Evolutionary conservation across 2,113 vertebrate genomes (phyloP), one percentile per base, ranked within the genome.

Genomic region (Oryzias woworae): DNA sequence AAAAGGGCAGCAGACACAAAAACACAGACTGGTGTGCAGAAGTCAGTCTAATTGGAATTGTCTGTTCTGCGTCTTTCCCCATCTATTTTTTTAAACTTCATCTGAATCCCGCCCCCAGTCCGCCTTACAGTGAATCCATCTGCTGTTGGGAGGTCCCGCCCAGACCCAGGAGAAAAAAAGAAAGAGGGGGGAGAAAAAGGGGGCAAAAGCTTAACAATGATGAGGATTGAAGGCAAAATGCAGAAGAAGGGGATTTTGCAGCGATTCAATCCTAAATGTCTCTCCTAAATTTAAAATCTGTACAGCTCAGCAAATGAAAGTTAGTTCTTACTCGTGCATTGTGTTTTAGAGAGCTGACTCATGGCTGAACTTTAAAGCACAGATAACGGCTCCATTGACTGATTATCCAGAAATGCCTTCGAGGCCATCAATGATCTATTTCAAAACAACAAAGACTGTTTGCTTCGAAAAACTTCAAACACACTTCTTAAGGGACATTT

Each of bases 341-440:
- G 60, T 64, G 20, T 73, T 59, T 69, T 17, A 69, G 16, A 46
- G 49, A 23, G 15, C 51, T 31, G 42, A 53, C 52, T 71, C 15
- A 23, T 71, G 64, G 80, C 78, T 72, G 65, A 54, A 51, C 71
- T 12, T 36, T 36, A 36, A 36, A 36, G 36, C 36, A 36, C 36
- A 36, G 36, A 87, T 84, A 86, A 87, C 72, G 73, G 43, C 53
- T 74, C 72, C 68, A 66, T 84, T 90, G 77, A 83, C 26, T 45
- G 66, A 78, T 66, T 71, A 78, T 60, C 18, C 58, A 78, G 66
- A 69, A 74, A 64, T 73, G 56, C 61, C 69, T 53, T 57, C 66
- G 45, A 28, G 62, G 47, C 66, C 65, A 67, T 79, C 65, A 76
- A 63, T 74, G 76, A 56, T 22, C 80, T 62, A 77, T 75, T 87